Conservation (phyloP, 1,140 invertebrate genomes). For the Drosophila pseudoananassae region DNA sequence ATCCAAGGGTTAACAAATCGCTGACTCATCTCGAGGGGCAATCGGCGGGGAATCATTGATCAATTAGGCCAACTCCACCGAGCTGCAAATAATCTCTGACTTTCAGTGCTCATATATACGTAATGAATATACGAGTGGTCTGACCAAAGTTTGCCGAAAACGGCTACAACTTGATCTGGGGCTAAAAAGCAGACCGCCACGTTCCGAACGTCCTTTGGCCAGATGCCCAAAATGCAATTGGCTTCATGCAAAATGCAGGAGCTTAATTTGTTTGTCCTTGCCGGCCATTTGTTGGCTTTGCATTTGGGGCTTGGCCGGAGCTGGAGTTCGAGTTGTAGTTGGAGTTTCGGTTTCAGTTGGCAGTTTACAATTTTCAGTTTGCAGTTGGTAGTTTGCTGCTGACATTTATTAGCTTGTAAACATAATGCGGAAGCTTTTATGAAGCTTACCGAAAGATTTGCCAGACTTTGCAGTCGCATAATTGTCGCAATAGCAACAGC, state of each 20-base stretch:
- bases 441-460: conserved; percentile 57
- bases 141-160: conserved; percentile 2
- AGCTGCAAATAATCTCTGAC: conserved; percentile 46
- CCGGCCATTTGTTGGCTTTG: conserved; percentile 59
- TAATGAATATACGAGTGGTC: not conserved
- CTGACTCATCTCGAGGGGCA: conserved; percentile 26
- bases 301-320: conserved; percentile 41
- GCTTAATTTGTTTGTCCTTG: conserved; percentile 63
- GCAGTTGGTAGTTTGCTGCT: conserved; percentile 30
- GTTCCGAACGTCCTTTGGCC: conserved; percentile 32
- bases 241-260: conserved; percentile 65
- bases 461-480: conserved; percentile 48
- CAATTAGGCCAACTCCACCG: conserved; percentile 54
- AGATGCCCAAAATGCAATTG: conserved; percentile 47
- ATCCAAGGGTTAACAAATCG: conserved; percentile 28
- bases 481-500: conserved; percentile 28
- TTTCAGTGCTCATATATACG: not conserved
- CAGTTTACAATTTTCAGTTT: conserved; percentile 17
- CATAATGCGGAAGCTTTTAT: conserved; percentile 55
- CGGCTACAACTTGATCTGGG: conserved; percentile 40
- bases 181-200: conserved; percentile 10
- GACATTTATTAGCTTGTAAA: conserved; percentile 70
- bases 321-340: conserved; percentile 17
- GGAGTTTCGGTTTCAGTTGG: conserved; percentile 22
- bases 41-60: conserved; percentile 46